Evolutionary conservation across 1,140 invertebrate genomes (phyloP).

Genomic region (Drosophila punjabiensis): DNA sequence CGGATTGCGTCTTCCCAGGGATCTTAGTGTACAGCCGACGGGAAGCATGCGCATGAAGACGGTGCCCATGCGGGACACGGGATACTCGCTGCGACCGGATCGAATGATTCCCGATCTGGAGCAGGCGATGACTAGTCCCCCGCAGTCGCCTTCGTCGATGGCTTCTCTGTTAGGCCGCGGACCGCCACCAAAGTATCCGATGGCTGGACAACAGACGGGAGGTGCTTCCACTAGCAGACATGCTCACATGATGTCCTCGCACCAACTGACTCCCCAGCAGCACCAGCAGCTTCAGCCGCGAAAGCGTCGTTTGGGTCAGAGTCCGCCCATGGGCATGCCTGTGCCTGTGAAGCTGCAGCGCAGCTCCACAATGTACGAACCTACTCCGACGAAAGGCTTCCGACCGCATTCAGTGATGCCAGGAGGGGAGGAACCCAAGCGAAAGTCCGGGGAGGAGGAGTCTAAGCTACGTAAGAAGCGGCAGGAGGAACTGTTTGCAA

Average conservation of each 20-base stretch:
- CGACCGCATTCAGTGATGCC: not conserved
- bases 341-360: slow-evolving; percentile 72
- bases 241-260: slow-evolving; percentile 43
- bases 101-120: slow-evolving; percentile 70
- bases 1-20: slow-evolving; percentile 49
- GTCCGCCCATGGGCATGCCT: slow-evolving; percentile 10
- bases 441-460: slow-evolving; percentile 37
- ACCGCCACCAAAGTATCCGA: slow-evolving; percentile 42
- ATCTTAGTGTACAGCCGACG: slow-evolving; percentile 58
- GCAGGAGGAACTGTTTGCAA: slow-evolving; percentile 54
- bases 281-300: slow-evolving; percentile 42
- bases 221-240: slow-evolving; percentile 62
- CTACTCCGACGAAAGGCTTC: not conserved
- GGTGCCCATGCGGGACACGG: slow-evolving; percentile 69
- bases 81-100: slow-evolving; percentile 67
- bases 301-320: slow-evolving; percentile 53
- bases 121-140: slow-evolving; percentile 59
- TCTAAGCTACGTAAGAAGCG: slow-evolving; percentile 38
- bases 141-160: slow-evolving; percentile 60
- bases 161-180: slow-evolving; percentile 17
- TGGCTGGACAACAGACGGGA: slow-evolving; percentile 8
- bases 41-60: slow-evolving; percentile 55
- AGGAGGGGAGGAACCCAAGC: slow-evolving; percentile 11
- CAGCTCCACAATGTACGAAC: slow-evolving; percentile 36
- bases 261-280: slow-evolving; percentile 41